Evolutionary conservation across 2,888 invertebrate genomes (phyloP).

Genomic region (Ypsolopha sequella): DNA sequence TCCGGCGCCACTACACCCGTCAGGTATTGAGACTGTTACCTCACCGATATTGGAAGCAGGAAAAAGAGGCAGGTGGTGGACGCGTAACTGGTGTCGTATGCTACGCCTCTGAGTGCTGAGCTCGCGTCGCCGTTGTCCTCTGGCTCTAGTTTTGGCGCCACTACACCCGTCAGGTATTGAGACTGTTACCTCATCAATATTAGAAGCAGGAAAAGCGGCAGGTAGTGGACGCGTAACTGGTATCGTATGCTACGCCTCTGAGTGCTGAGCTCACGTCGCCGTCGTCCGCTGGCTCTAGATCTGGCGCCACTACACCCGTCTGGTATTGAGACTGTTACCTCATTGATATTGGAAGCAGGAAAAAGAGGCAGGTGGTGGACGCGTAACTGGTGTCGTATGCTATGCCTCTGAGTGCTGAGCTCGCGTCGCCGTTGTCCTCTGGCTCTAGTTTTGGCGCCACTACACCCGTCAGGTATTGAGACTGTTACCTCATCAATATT

Average conservation of each 20-base stretch:
- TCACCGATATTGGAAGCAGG: conserved; percentile 75
- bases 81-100: conserved; percentile 92
- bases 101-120: conserved; percentile 78
- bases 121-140: conserved; percentile 74
- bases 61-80: conserved; percentile 94
- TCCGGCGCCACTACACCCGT: conserved; percentile 95
- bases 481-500: too few relatives aligned
- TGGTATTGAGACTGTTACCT: conserved; percentile 42
- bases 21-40: conserved; percentile 43
- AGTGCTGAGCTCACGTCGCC: conserved; percentile 72
- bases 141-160: conserved; percentile 88
- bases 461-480: conserved; percentile 88
- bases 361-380: conserved; percentile 92
- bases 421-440: conserved; percentile 73
- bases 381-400: conserved; percentile 93
- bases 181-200: too few relatives aligned
- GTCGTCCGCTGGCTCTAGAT: conserved; percentile 82
- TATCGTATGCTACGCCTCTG: conserved; percentile 86
- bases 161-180: conserved; percentile 90
- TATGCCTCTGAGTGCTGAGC: conserved; percentile 76
- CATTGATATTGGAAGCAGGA: conserved; percentile 79
- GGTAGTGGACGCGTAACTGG: conserved; percentile 93
- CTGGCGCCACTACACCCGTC: conserved; percentile 94
- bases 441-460: conserved; percentile 91
- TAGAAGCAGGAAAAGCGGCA: conserved; percentile 94